phyloP scores from a whole-genome alignment of 2,797 vertebrate species.

The Lindbergichthys nudifrons region DNA sequence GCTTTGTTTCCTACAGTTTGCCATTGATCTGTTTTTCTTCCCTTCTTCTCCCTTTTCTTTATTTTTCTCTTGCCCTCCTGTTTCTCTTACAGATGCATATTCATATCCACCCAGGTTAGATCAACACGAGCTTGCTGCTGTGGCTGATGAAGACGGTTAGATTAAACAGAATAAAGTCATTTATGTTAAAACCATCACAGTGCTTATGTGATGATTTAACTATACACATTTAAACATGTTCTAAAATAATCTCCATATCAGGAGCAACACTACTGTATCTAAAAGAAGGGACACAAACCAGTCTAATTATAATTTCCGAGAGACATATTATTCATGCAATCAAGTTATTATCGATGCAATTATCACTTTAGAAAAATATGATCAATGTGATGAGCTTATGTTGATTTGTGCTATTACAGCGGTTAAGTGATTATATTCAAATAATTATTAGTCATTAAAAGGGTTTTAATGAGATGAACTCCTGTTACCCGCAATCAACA shows the following conservation, averaged over 20 bases:
- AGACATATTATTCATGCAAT: neutral
- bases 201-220: neutral
- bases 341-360: neutral
- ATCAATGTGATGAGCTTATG: neutral
- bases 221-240: neutral
- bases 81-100: neutral
- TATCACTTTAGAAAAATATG: neutral
- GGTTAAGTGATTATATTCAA: neutral
- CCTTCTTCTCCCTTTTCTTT: too few species aligned
- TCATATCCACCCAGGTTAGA: neutral
- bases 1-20: neutral
- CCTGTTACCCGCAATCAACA: neutral
- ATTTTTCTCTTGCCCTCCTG: neutral
- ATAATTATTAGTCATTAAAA: neutral
- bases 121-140: slow-evolving; percentile 1
- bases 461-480: neutral
- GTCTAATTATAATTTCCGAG: neutral
- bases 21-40: too few species aligned
- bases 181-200: neutral
- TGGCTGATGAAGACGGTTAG: slow-evolving; percentile 16
- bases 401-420: neutral
- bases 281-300: neutral
- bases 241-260: neutral
- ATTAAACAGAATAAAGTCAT: neutral
- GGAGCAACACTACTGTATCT: neutral